Evolutionary conservation across 1,140 invertebrate species (phyloP).

Genomic region (Brachionus asplanchnoidis): DNA sequence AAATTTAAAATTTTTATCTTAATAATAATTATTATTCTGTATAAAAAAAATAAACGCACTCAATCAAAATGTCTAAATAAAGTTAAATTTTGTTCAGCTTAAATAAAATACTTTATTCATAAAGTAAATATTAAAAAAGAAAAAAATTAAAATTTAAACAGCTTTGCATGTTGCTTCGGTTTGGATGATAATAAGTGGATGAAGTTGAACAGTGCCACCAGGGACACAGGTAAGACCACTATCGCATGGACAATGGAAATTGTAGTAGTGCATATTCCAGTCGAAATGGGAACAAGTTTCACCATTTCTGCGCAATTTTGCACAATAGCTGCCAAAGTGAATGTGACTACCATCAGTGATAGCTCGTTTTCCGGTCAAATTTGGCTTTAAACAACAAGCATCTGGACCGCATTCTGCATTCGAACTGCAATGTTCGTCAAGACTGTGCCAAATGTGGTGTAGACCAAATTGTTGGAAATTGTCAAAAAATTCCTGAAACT

Average conservation of each 20-base stretch:
- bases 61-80: background rate
- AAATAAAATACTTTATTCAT: background rate
- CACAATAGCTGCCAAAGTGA: constrained; percentile 26
- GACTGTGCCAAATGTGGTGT: constrained; percentile 21
- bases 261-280: background rate
- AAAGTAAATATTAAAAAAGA: background rate
- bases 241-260: constrained; percentile 34
- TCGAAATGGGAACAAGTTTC: constrained; percentile 32
- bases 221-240: background rate
- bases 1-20: background rate
- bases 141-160: background rate
- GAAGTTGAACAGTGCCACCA: constrained; percentile 4
- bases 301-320: background rate
- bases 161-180: constrained; percentile 17
- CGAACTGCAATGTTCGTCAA: constrained; percentile 1
- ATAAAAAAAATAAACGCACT: background rate
- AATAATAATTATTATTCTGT: background rate
- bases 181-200: constrained; percentile 14
- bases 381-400: constrained; percentile 38
- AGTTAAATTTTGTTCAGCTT: background rate
- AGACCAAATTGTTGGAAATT: constrained; percentile 21
- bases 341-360: constrained; percentile 28
- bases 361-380: constrained; percentile 10
- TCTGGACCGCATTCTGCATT: constrained; percentile 38
- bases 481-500: constrained; percentile 3